phyloP scores from a whole-genome alignment of 2,888 invertebrate species.

The Pharmacophagus antenor region DNA sequence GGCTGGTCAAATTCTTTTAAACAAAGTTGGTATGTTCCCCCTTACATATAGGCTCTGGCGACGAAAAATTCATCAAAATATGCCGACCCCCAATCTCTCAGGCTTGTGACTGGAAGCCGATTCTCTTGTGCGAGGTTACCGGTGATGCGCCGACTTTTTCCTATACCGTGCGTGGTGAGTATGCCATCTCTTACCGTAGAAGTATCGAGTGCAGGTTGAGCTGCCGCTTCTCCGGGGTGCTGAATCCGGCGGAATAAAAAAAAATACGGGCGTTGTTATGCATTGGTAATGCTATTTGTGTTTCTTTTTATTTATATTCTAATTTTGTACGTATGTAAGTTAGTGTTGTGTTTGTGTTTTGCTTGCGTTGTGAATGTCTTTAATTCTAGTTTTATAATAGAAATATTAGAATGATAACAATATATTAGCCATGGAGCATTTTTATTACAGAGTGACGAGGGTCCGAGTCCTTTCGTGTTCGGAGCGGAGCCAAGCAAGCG shows the following conservation, averaged over 20 bases:
- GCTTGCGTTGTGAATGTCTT: background rate
- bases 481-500: conserved; percentile 62
- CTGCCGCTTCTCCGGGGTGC: conserved; percentile 1
- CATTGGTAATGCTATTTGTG: conserved; percentile 3
- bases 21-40: conserved; percentile 20
- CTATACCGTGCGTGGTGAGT: conserved; percentile 13
- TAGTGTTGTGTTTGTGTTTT: conserved; percentile 6
- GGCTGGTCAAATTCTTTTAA: conserved; percentile 1
- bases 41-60: conserved; percentile 18
- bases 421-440: background rate
- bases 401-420: background rate
- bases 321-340: background rate
- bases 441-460: conserved; percentile 44
- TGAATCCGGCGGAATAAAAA: background rate
- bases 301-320: background rate
- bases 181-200: conserved; percentile 5
- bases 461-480: conserved; percentile 45
- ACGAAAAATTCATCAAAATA: conserved; percentile 17
- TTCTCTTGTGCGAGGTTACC: conserved; percentile 8
- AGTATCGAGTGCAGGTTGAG: conserved; percentile 11
- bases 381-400: background rate
- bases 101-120: conserved; percentile 17
- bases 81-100: conserved; percentile 15
- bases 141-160: conserved; percentile 4
- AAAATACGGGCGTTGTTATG: background rate